Base-by-base conservation (phyloP, 2,113 vertebrate species). In the Ciconia boyciana region DNA sequence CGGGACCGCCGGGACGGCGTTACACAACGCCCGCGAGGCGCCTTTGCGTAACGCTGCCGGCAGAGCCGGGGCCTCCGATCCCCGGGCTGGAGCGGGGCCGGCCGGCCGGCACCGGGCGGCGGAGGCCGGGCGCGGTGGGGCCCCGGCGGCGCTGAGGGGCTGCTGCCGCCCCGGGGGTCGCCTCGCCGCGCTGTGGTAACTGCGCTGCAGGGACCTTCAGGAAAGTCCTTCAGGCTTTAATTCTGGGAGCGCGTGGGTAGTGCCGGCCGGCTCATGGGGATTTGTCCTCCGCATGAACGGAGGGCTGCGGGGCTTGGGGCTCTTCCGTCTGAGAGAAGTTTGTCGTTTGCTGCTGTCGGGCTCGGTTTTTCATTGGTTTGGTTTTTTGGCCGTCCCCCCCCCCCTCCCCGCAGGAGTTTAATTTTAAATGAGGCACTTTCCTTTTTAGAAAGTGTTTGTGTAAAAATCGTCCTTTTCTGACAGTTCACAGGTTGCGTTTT, bases 401-500 rank as follows among this genome's bases (percentile, higher is more conserved):
- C 32, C 11, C 13, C 16, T 13, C 5, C 10, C 16, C 9, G 39
- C 21, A 5, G 36, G 18, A 26, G 1, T 15, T 20, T 6, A 3
- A 2, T 21, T 55, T 28, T 5, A 3, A 34, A 12, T 1, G 19
- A 55, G 28, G 29, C 32, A 0, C 48, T 48, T 43, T 12, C 31
- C 0, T 16, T 34, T 15, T 0, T 21, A 21, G 10, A 31, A 13
- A 3, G 58, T 1, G 11, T 3, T 19, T 1, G 41, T 29, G 32
- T 58, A 12, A 16, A 29, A 44, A 5, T 13, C 24, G 2, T 13
- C 19, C n/a, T 31, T 4, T 29, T 48, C 46, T 20, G 21, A 20
- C 26, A 16, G 1, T 7, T 83, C 61, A 2, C 4, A 10, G 62
- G 52, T 10, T 17, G 31, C 2, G 0, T 21, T 61, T 54, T 31